Evolutionary conservation across 2,113 vertebrate species (phyloP), one percentile per base, ranked within the genome.

Genomic region (Trichomycterus rosablanca): DNA sequence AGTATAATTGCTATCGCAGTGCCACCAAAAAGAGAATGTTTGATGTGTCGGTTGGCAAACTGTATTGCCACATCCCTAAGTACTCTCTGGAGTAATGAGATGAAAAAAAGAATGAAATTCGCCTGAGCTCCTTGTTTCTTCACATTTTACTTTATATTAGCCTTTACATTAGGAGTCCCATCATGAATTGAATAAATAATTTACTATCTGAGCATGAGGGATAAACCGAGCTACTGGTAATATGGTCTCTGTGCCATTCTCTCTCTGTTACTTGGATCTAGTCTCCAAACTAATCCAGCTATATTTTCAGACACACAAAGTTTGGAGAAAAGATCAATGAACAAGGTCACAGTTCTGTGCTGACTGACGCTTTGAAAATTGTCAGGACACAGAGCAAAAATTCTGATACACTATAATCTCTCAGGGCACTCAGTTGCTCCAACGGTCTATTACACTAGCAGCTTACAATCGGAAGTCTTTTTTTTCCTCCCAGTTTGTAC

Each of bases 1-100:
- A 72, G 53, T 72, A 59, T 72, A 67, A 72, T 63, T 63, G 52
- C 76, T 97, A 92, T 81, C 93, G 93, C 14, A 91, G 92, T 35
- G 93, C 91, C 35, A 92, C 93, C 0, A 95, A 95, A 74, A 91
- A 91, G 37, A 62, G 55, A 67, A 26, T 15, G 46, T 53, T 51
- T 67, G 60, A 62, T 49, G 49, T 71, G 66, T 63, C 63, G 57
- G 50, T 55, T 35, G n/a, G n/a, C 30, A 37, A 11, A 42, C 32
- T 40, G 23, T 34, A 63, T 53, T 58, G 46, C 50, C n/a, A 32
- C 34, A 51, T 53, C 32, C 39, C 40, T 52, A 37, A 43, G 19
- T 35, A 43, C 2, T 1, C 7, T 65, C 28, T 56, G 22, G 20
- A 55, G 52, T 35, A 55, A 46, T 66, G 42, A 56, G 26, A 44